These are phyloP conservation scores for Daphoenositta chrysoptera DNA, from an alignment of 2,113 vertebrate genomes.

Conservation along the genomic window DNA sequence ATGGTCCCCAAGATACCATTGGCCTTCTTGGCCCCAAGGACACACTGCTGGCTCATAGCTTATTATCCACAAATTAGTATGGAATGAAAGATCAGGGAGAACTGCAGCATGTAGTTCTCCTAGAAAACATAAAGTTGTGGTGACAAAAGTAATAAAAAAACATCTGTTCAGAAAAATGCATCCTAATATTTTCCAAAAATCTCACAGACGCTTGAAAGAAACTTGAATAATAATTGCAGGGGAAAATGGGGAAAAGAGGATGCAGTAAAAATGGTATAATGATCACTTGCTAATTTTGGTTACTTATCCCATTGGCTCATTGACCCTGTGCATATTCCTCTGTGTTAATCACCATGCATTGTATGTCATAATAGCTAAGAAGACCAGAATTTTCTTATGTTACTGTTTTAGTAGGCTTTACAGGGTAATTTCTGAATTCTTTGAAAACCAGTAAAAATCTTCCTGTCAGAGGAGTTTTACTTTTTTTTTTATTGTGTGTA, in stretches of 20 bases:
- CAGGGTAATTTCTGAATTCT: background rate
- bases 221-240: background rate
- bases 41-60: background rate
- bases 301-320: background rate
- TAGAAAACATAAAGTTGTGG: background rate
- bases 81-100: background rate
- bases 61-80: background rate
- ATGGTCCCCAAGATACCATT: background rate
- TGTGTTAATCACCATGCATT: constrained; percentile 39
- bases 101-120: background rate
- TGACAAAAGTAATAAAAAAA: background rate
- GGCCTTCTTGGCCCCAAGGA: background rate
- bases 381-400: background rate
- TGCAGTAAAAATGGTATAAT: constrained; percentile 20
- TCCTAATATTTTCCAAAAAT: background rate
- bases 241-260: background rate
- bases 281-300: constrained; percentile 36
- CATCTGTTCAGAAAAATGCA: background rate
- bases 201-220: background rate
- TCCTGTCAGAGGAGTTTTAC: background rate
- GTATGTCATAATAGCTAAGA: constrained; percentile 11
- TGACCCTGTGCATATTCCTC: background rate
- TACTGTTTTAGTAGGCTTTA: background rate
- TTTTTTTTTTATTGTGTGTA: background rate
- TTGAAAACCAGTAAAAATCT: background rate